These are phyloP conservation scores for Hoplostethus mediterraneus DNA, from an alignment of 2,797 vertebrate species.

Conservation along the genomic window DNA sequence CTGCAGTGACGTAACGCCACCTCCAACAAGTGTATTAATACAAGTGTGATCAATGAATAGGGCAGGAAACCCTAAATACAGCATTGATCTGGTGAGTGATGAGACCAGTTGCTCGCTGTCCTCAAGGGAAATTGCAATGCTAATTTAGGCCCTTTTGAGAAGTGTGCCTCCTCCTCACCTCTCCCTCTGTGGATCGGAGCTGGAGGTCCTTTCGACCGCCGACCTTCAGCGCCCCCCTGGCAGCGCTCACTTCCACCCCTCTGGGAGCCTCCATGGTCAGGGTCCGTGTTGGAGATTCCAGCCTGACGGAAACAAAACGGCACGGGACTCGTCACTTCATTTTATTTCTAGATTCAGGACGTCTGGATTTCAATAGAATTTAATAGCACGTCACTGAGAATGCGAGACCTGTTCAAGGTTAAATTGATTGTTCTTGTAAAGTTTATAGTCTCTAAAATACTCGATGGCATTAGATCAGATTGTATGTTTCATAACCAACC, in stretches of 20 bases:
- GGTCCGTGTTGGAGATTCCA: constrained; percentile 92
- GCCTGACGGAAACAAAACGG: constrained; percentile 67
- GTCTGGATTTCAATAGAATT: constrained; percentile 20
- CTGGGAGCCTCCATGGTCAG: constrained; percentile 94
- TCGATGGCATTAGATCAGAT: constrained; percentile 10
- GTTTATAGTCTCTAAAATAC: constrained; percentile 25
- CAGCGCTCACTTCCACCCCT: constrained; percentile 90
- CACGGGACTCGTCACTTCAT: constrained; percentile 17
- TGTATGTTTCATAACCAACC: constrained; percentile 30
- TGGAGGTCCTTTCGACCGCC: constrained; percentile 90
- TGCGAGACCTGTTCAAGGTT: constrained; percentile 27
- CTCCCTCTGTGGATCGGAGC: constrained; percentile 94
- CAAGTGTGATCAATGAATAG: constrained; percentile 44
- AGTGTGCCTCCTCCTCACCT: constrained; percentile 81
- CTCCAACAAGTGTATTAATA: neutral
- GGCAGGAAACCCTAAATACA: constrained; percentile 5
- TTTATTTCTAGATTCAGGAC: constrained; percentile 24
- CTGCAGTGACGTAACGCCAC: constrained; percentile 40
- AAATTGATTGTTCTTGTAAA: constrained; percentile 27
- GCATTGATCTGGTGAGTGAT: no score
- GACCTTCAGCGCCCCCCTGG: constrained; percentile 89
- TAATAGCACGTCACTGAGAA: constrained; percentile 3
- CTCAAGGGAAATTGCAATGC: neutral
- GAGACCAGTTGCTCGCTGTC: no score
- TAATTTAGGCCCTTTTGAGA: neutral